Conservation (phyloP, 2,888 invertebrate species). For the Sceliomorpha sp. region DNA sequence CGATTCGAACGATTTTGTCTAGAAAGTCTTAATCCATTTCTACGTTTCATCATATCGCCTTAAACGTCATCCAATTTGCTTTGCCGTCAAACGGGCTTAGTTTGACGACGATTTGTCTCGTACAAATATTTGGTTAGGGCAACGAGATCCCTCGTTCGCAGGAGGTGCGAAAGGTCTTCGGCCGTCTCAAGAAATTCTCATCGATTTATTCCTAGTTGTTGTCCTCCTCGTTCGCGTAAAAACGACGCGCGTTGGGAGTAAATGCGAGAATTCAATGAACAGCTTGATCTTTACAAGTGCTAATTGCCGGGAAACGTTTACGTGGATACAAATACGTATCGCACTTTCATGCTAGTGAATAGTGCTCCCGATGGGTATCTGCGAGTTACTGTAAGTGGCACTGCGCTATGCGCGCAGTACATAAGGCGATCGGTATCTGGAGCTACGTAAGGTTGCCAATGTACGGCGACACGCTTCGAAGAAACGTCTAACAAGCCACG, state of each 20-base stretch:
- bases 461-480: constrained; percentile 57
- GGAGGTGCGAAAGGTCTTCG: constrained; percentile 20
- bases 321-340: constrained; percentile 43
- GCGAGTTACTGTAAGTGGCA: constrained; percentile 23
- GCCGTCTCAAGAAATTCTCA: constrained; percentile 3
- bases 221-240: constrained; percentile 5
- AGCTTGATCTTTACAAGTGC: constrained; percentile 24
- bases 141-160: background rate
- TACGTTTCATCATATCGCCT: too few species aligned
- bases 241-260: constrained; percentile 10
- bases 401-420: constrained; percentile 13
- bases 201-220: background rate
- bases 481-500: constrained; percentile 63
- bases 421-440: constrained; percentile 50
- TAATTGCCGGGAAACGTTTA: constrained; percentile 31
- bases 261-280: constrained; percentile 18
- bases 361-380: constrained; percentile 42
- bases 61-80: too few species aligned
- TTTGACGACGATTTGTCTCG: constrained; percentile 9
- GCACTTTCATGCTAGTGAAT: constrained; percentile 35
- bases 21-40: too few species aligned
- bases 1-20: too few species aligned
- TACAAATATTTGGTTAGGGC: constrained; percentile 15
- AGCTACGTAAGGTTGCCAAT: constrained; percentile 34
- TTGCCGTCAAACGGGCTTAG: constrained; percentile 5